These are phyloP conservation scores for Agrotis puta DNA, from an alignment of 2,888 invertebrate species.

Conservation along the genomic window DNA sequence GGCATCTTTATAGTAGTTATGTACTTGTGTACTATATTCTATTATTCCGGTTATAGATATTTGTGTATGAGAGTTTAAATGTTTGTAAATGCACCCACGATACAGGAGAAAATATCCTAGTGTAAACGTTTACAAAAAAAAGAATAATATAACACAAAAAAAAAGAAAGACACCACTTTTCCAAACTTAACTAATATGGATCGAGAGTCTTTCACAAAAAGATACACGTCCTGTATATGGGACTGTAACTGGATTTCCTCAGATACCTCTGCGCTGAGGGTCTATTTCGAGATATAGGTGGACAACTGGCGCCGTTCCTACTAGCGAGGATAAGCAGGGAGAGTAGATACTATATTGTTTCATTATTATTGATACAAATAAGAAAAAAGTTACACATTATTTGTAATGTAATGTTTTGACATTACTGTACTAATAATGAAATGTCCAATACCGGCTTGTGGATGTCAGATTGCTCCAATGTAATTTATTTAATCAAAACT, in stretches of 20 bases:
- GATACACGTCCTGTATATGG: conserved; percentile 69
- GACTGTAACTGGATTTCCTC: conserved; percentile 77
- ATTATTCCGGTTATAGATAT: too few species aligned
- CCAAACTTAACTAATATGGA: not conserved
- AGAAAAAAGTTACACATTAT: not conserved
- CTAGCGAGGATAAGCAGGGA: conserved; percentile 25
- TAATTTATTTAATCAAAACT: too few species aligned
- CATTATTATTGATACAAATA: conserved; percentile 33
- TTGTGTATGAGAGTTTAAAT: too few species aligned
- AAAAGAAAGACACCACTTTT: not conserved
- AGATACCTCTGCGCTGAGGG: conserved; percentile 81
- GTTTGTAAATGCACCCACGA: too few species aligned
- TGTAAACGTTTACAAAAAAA: too few species aligned
- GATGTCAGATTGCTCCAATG: too few species aligned
- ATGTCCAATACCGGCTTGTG: too few species aligned
- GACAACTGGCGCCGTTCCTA: conserved; percentile 77
- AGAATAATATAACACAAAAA: too few species aligned
- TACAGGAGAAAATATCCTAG: too few species aligned
- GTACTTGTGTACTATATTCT: too few species aligned
- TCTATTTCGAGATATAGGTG: conserved; percentile 81
- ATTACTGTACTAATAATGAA: too few species aligned
- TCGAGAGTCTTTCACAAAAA: not conserved
- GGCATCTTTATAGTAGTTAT: too few species aligned
- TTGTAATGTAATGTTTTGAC: not conserved
- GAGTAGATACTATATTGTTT: conserved; percentile 4